Base-by-base conservation (phyloP, 2,113 vertebrate genomes). In the Pterocles burchelli region DNA sequence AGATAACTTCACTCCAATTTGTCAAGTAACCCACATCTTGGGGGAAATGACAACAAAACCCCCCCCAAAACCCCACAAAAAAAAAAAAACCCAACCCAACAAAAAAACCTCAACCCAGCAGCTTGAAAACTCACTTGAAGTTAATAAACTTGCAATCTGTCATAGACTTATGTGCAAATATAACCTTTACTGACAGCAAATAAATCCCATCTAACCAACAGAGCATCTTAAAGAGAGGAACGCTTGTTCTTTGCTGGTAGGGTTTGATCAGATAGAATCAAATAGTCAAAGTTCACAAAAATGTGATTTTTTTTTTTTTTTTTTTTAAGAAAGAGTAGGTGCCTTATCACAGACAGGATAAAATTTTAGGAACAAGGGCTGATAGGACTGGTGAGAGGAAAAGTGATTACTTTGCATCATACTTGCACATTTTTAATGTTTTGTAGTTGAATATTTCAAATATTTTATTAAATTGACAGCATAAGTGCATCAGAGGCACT, bases 1-100 rank as follows among this genome's bases (percentile, higher is more conserved):
- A 94, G 92, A 97, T 98, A 97, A 97, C 93, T 97, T 97, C 88
- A 86, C 95, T 97, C 89, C 79, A 95, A 87, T 97, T 97, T 97
- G 96, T 94, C 92, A 97, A 96, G 90, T 96, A 98, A 97, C 87
- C 80, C 94, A 78, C 84, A 94, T 92, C 96, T 96, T 94, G 70
- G 94, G 49, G 72, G 62, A 85, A 74, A 79, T 2, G 33, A 78
- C 38, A 57, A 85, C 29, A 45, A 65, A 19, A 2, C 10, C 34
- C 33, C 33, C 49, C 21, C 26, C 87, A 67, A 80, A 93, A 85
- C 55, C 38, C 83, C 24, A 66, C 45, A 38, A 70, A 51, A 95
- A 96, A 70, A 51, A 95, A 96, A 91, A 79, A 17, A 3, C 4
- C 51, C 85, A 88, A 43, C 68, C 36, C 70, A 68, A 57, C 24